Base-by-base conservation (phyloP, 2,888 invertebrate species). In the Gastracanthus pulcherrimus region DNA sequence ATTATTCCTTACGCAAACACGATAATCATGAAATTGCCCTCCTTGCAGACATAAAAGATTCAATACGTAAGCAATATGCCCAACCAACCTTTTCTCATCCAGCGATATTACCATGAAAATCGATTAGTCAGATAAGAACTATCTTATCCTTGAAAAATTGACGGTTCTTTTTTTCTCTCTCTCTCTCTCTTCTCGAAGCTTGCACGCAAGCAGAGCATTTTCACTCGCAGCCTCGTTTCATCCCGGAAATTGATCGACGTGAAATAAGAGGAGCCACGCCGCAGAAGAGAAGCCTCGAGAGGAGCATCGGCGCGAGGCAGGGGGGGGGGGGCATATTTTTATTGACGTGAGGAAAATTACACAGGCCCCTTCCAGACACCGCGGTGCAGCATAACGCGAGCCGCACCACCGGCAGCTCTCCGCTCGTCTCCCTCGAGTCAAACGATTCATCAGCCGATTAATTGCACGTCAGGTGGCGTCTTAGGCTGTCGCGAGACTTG, bases 401-500 rank as follows among this genome's bases (percentile, higher is more conserved):
- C 9, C 51, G 51, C 1, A 6, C 6, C 19, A 9, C 16, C 45
- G n/a, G n/a, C n/a, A 16, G 3, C 19, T 23, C 31, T 48, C 38
- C n/a, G n/a, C n/a, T n/a, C n/a, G n/a, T 55, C 51, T 45, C 41
- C 45, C 58, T 48, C 38, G 23, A 81, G 76, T 76, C 76, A 81
- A 76, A 76, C 81, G 81, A 81, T 81, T 81, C 81, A 81, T 81
- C 81, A 81, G 76, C 76, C 76, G 76, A 81, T 81, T 81, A 81
- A 81, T 81, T 81, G 58, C 72, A 76, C 71, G 81, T 81, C 81
- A 67, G 81, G 38, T 72, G 75, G 76, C 66, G 71, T 81, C 72
- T 81, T 81, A 76, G 71, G 31, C 67, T 72, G 67, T 76, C 76
- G 66, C 71, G 55, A 58, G 58, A 45, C 11, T 66, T 58, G 71